These are phyloP conservation scores for Spheniscus mendiculus DNA, from an alignment of 2,113 vertebrate genomes.

Conservation along the genomic window DNA sequence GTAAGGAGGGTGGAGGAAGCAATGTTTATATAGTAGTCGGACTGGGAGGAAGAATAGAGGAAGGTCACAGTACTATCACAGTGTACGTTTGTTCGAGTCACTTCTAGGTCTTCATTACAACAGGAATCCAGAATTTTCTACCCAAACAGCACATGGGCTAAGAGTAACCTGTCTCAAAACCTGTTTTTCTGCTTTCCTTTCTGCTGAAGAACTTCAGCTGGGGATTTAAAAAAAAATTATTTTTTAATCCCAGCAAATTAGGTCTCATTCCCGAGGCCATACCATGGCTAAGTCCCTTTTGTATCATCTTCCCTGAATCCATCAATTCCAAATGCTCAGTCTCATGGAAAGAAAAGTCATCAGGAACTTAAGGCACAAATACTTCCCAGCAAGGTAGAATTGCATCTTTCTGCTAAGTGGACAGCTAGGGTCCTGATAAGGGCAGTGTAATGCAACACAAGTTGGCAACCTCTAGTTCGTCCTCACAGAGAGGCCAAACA, in stretches of 20 bases:
- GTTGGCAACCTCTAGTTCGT: background rate
- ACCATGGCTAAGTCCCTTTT: background rate
- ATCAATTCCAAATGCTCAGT: background rate
- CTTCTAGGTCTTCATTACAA: background rate
- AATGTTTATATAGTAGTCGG: background rate
- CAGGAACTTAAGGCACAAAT: background rate
- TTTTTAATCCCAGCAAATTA: background rate
- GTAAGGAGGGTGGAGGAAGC: background rate
- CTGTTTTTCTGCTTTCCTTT: background rate
- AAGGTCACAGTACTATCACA: slow-evolving; percentile 2
- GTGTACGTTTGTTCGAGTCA: background rate
- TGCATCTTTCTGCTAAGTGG: background rate
- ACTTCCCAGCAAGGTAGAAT: background rate
- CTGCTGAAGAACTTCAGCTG: background rate
- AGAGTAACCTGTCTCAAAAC: background rate
- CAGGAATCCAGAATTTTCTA: background rate
- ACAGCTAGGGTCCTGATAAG: background rate
- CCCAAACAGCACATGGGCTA: background rate
- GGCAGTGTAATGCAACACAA: background rate
- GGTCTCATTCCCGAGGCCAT: background rate
- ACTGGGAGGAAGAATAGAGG: background rate
- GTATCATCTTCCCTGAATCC: background rate
- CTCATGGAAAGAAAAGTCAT: background rate
- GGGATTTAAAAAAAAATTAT: background rate
- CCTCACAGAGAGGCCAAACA: background rate